phyloP scores from a whole-genome alignment of 37 sponge, comb jelly and placozoan species.

The Mnemiopsis leidyi region DNA sequence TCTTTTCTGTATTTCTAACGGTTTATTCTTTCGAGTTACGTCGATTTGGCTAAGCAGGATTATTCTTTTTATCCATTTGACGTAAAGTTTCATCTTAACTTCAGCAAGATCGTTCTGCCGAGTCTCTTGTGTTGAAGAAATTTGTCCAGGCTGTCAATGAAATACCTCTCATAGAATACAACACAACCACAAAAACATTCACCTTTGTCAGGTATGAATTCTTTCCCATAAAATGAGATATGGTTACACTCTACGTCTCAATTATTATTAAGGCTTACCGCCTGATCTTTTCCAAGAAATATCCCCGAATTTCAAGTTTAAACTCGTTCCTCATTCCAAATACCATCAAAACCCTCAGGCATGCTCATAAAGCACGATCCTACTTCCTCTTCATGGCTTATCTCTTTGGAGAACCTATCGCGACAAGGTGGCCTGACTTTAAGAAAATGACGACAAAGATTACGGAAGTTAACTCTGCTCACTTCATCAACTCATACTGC shows the following conservation, averaged over 20 bases:
- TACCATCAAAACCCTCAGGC: too few relatives aligned
- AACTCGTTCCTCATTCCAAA: too few relatives aligned
- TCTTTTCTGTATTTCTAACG: too few relatives aligned
- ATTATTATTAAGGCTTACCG: too few relatives aligned
- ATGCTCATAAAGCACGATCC: background rate
- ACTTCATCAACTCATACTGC: slow-evolving; percentile 43
- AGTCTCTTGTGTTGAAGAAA: slow-evolving; percentile 37
- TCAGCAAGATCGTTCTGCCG: slow-evolving; percentile 52
- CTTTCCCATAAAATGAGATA: too few relatives aligned
- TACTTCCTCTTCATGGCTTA: slow-evolving; percentile 56
- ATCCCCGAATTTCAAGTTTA: too few relatives aligned
- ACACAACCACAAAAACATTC: background rate
- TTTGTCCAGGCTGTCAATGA: slow-evolving; percentile 13
- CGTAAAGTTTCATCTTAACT: background rate
- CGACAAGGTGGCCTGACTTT: slow-evolving; percentile 35
- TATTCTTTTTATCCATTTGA: too few relatives aligned
- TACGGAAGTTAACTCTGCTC: background rate
- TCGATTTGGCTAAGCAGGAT: too few relatives aligned
- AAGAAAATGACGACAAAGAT: slow-evolving; percentile 31
- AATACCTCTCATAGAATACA: slow-evolving; percentile 21
- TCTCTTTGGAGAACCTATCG: background rate
- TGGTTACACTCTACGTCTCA: too few relatives aligned
- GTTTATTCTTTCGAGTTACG: too few relatives aligned
- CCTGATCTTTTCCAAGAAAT: too few relatives aligned
- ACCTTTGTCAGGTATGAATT: slow-evolving; percentile 22